phyloP scores from a whole-genome alignment of 2,888 invertebrate species.

The Agonopterix subpropinquella region DNA sequence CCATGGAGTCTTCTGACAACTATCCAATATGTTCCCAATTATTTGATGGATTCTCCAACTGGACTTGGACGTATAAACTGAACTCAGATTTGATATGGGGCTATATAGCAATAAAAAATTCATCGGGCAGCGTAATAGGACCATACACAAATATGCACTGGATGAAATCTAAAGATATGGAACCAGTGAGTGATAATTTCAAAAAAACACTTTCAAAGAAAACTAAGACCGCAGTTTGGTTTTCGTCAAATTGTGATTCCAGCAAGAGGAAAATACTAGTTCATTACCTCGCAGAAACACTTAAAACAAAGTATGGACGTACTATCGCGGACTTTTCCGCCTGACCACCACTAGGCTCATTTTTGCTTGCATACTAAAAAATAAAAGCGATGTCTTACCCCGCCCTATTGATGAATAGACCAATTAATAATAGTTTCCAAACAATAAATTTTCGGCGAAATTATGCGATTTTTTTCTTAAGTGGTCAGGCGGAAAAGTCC shows the following conservation, averaged over 20 bases:
- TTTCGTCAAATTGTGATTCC: conserved; percentile 29
- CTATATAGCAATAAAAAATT: conserved; percentile 35
- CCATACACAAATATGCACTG: conserved; percentile 37
- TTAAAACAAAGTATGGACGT: conserved; percentile 18
- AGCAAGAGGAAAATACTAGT: conserved; percentile 21
- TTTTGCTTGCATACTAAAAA: too few species aligned
- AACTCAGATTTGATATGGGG: conserved; percentile 43
- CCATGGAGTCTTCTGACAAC: conserved; percentile 41
- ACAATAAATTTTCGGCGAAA: too few species aligned
- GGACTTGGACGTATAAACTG: conserved; percentile 50
- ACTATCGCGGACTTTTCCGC: too few species aligned
- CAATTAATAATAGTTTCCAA: too few species aligned
- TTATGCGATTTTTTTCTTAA: too few species aligned
- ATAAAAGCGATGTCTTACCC: too few species aligned
- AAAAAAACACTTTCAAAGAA: conserved; percentile 23
- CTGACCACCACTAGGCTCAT: too few species aligned
- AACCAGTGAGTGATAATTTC: conserved; percentile 25
- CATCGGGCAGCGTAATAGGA: conserved; percentile 25
- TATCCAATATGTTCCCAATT: conserved; percentile 30
- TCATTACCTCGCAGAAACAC: conserved; percentile 15
- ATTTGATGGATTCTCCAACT: conserved; percentile 44
- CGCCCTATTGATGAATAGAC: too few species aligned
- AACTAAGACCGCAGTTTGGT: conserved; percentile 36
- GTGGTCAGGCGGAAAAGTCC: too few species aligned
- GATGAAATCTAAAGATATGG: conserved; percentile 31